These are phyloP conservation scores for Saccopteryx bilineata DNA, from an alignment of 2,113 vertebrate genomes.

Conservation along the genomic window DNA sequence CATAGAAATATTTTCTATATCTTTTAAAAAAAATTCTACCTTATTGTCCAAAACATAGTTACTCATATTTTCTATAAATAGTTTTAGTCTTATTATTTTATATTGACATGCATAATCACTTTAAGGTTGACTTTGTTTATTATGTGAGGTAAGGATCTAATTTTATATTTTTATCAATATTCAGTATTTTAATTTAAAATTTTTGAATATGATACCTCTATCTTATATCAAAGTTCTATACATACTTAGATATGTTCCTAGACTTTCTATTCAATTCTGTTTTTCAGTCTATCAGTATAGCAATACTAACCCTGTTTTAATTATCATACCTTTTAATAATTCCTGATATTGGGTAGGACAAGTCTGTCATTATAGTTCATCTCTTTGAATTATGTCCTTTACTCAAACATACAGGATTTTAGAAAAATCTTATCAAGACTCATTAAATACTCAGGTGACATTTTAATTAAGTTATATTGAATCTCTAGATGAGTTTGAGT, in stretches of 20 bases:
- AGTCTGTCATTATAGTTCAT: not conserved
- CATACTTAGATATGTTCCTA: not conserved
- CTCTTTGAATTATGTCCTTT: not conserved
- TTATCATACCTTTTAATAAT: not conserved
- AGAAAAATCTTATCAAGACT: slow-evolving; percentile 13
- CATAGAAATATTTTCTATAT: not conserved
- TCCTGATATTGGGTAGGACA: not conserved
- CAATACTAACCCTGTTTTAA: not conserved
- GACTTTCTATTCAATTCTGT: not conserved
- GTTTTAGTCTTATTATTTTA: not conserved
- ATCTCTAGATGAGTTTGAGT: not conserved
- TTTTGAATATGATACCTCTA: not conserved
- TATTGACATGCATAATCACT: not conserved
- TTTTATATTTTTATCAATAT: slow-evolving; percentile 29
- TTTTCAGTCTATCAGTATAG: not conserved
- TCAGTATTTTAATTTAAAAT: not conserved
- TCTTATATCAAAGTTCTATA: not conserved
- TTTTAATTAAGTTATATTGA: slow-evolving; percentile 19
- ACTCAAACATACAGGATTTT: slow-evolving; percentile 43
- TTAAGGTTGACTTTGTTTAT: not conserved
- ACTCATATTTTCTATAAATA: not conserved
- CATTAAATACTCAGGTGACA: not conserved
- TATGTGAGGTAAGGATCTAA: not conserved
- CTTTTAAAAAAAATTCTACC: not conserved
- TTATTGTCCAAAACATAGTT: not conserved